Evolutionary conservation across 2,113 vertebrate genomes (phyloP).

Genomic region (Hypanus sabinus): DNA sequence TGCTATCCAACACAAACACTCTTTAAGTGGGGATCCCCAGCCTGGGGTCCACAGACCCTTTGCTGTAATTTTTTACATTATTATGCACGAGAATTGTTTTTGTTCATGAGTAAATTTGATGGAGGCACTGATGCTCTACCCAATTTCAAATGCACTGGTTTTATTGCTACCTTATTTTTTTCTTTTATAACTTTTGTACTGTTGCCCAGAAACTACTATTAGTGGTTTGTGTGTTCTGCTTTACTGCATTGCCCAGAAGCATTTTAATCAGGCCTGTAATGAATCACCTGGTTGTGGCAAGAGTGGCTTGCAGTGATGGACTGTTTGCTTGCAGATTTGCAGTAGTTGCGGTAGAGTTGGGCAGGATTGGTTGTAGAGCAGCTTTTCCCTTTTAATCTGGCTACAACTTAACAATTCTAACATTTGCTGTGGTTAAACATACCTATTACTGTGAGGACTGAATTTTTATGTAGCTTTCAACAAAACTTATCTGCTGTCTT

Average conservation of each 20-base stretch:
- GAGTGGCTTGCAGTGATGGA: neutral
- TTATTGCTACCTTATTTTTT: neutral
- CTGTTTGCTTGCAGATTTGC: neutral
- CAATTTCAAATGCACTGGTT: constrained; percentile 26
- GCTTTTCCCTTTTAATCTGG: neutral
- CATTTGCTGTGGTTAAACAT: neutral
- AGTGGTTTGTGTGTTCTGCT: neutral
- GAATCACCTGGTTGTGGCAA: neutral
- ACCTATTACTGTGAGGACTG: neutral
- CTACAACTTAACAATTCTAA: neutral
- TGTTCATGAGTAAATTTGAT: neutral
- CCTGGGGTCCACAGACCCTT: too few relatives aligned
- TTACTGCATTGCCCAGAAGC: neutral
- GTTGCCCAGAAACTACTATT: neutral
- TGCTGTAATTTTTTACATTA: neutral
- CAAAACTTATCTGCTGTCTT: neutral
- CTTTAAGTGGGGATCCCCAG: too few relatives aligned
- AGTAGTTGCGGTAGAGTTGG: neutral
- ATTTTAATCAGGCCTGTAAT: neutral
- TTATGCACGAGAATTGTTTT: neutral
- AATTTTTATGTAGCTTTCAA: neutral
- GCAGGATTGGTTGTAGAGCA: neutral
- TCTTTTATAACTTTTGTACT: neutral
- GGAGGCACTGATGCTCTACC: neutral
- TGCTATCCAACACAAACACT: neutral